phyloP scores from a whole-genome alignment of 2,888 invertebrate genomes.

The Trissonchulus latispiculum region DNA sequence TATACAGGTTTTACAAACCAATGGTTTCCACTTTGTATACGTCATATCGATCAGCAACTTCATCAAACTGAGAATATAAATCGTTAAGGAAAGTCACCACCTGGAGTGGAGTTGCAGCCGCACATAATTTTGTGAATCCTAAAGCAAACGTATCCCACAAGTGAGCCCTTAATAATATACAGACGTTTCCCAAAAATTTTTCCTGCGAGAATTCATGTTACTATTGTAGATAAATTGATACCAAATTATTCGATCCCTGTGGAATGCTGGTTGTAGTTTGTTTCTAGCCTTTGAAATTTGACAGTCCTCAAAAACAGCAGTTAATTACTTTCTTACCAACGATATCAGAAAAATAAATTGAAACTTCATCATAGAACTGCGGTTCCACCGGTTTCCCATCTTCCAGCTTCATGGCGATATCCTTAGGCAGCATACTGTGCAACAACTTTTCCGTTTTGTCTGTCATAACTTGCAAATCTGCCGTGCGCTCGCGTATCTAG shows the following conservation, averaged over 20 bases:
- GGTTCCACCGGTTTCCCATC: conserved; percentile 2
- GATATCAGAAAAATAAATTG: conserved; percentile 10
- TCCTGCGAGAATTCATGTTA: too few relatives aligned
- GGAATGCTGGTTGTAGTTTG: too few relatives aligned
- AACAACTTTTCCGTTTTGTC: neutral
- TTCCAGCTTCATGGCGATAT: neutral
- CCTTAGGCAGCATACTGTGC: neutral
- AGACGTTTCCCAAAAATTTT: too few relatives aligned
- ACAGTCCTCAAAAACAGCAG: too few relatives aligned
- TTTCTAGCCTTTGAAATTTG: too few relatives aligned
- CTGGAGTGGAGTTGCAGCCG: neutral
- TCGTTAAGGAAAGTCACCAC: neutral
- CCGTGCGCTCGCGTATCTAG: neutral
- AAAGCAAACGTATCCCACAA: too few relatives aligned
- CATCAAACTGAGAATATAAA: neutral
- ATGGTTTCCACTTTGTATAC: conserved; percentile 11
- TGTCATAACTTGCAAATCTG: neutral
- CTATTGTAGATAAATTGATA: too few relatives aligned
- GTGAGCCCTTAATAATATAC: too few relatives aligned
- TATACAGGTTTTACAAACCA: too few relatives aligned
- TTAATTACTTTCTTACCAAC: too few relatives aligned
- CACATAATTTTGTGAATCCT: neutral
- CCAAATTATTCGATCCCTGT: too few relatives aligned
- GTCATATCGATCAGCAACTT: neutral
- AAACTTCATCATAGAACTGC: neutral